These are phyloP conservation scores for Hyles lineata DNA, from an alignment of 2,888 invertebrate genomes.

Conservation along the genomic window DNA sequence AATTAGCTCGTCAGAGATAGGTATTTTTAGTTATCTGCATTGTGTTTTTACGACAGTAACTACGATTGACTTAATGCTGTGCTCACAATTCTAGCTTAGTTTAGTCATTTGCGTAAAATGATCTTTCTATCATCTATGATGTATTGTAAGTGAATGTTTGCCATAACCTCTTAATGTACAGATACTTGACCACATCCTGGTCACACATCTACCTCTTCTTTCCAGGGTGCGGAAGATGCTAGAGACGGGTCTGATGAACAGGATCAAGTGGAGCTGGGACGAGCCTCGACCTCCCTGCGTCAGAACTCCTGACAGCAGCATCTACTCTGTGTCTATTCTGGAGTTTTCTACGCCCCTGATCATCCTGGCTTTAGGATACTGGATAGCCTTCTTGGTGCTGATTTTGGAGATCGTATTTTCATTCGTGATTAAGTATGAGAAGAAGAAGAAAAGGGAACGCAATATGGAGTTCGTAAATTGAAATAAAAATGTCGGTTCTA, in stretches of 20 bases:
- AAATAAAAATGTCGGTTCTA: background rate
- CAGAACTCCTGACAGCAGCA: slow-evolving; percentile 69
- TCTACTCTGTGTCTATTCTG: slow-evolving; percentile 82
- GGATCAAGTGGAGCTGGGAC: slow-evolving; percentile 85
- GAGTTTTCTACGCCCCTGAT: slow-evolving; percentile 86
- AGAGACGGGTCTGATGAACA: slow-evolving; percentile 85
- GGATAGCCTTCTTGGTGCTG: slow-evolving; percentile 65
- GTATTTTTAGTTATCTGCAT: too few species aligned
- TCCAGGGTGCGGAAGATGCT: slow-evolving; percentile 84
- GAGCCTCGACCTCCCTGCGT: slow-evolving; percentile 85
- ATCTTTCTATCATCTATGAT: too few species aligned
- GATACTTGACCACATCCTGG: too few species aligned
- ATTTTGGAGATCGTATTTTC: slow-evolving; percentile 59
- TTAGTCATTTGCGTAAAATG: too few species aligned
- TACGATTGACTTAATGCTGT: too few species aligned
- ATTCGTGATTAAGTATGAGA: slow-evolving; percentile 38
- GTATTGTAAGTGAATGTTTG: too few species aligned
- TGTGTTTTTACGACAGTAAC: too few species aligned
- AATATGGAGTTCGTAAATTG: background rate
- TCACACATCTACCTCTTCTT: slow-evolving; percentile 34
- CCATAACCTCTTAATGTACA: too few species aligned
- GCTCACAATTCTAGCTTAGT: too few species aligned
- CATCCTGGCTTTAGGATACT: slow-evolving; percentile 78
- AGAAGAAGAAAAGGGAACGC: background rate
- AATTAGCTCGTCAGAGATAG: too few species aligned